Conservation (phyloP, 37 sponge, comb jelly and placozoan genomes). For the Cladorhizidae sp. region DNA sequence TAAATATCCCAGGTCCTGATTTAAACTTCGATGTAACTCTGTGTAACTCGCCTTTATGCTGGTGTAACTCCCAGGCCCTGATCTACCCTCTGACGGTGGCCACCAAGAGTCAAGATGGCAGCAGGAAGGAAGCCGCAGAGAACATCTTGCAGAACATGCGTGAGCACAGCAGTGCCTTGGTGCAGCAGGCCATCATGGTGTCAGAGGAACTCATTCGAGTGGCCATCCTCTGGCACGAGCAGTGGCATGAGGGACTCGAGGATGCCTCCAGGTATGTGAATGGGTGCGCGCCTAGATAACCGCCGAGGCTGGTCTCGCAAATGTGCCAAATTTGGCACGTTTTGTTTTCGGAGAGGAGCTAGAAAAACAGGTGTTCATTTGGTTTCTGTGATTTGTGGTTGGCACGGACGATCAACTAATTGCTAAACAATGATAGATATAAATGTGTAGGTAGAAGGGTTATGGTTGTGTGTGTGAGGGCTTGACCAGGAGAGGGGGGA, state of each 20-base stretch:
- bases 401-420: too few species aligned
- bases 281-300: neutral
- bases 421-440: too few species aligned
- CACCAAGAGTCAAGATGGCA: conserved; percentile 64
- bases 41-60: too few species aligned
- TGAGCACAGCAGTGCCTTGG: conserved; percentile 87
- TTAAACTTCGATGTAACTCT: too few species aligned
- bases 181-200: conserved; percentile 94
- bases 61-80: conserved; percentile 69
- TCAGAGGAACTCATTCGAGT: conserved; percentile 96
- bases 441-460: neutral
- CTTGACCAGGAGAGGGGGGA: too few species aligned
- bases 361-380: neutral
- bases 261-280: conserved; percentile 80
- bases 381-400: too few species aligned
- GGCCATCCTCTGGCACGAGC: conserved; percentile 98
- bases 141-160: conserved; percentile 81
- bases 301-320: neutral
- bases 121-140: conserved; percentile 81
- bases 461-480: neutral
- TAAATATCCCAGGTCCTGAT: too few species aligned
- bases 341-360: neutral
- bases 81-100: conserved; percentile 98
- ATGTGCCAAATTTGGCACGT: neutral
- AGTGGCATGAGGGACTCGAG: conserved; percentile 98